Evolutionary conservation across 2,113 vertebrate species (phyloP), one percentile per base, ranked within the genome.

Genomic region (Eurystomus gularis): DNA sequence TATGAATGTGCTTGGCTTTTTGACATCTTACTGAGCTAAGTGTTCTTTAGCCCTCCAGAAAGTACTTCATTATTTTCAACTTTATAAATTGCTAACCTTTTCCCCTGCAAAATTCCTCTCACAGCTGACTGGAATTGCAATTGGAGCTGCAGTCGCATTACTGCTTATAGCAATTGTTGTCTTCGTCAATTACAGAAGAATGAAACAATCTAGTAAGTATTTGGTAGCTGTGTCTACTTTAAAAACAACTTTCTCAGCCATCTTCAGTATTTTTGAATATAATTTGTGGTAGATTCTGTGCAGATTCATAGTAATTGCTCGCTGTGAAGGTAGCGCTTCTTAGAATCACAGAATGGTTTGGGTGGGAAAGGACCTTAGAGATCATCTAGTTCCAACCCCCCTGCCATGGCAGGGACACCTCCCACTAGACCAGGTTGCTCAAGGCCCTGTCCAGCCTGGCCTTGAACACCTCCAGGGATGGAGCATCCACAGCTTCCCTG

Each of bases 121-220:
- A 17, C 94, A 99, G 99, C 97, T 99, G 97, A 97, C 98, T 0
- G 98, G 98, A 37, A 97, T 99, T 90, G 94, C 98, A 20, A 97
- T 99, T 8, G 99, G 98, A 82, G 98, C 98, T 20, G 97, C 95
- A 17, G 94, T 97, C 0, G 97, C 98, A 0, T 86, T 99, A 35
- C 86, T 97, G 3, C 72, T 99, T 2, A 72, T 98, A 28, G 98
- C 98, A 19, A n/a, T 98, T 18, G 52, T 98, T 6, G 73, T 99
- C 54, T 98, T 98, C 57, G 93, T 99, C 11, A 49, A 99, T 60
- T 98, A 98, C 91, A 97, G 98, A 96, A 98, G 96, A 97, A 77
- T 98, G 95, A 98, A 94, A 49, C 98, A 83, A 12, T 97, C 98
- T 8, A 98, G 98, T 99, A 95, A 99, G 99, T 98, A 64, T 37